phyloP scores from a whole-genome alignment of 1,140 invertebrate genomes.

The Bombus superbus region DNA sequence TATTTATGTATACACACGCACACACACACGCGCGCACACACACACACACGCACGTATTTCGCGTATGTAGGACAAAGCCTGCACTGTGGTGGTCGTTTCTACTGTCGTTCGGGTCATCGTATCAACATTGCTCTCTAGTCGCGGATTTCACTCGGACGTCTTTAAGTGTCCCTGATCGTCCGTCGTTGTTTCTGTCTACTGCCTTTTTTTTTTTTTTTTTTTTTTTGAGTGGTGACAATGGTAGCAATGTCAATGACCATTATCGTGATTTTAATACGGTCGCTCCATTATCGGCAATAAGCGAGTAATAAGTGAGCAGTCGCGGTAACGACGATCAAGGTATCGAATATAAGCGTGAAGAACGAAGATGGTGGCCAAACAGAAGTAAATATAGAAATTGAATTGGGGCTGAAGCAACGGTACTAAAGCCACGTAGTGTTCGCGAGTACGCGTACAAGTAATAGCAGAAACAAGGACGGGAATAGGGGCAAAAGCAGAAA shows the following conservation, averaged over 20 bases:
- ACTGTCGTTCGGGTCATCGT: slow-evolving; percentile 3
- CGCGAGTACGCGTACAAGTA: background rate
- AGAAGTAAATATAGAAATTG: background rate
- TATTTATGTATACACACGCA: background rate
- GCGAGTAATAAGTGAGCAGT: background rate
- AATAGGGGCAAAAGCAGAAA: slow-evolving; percentile 20
- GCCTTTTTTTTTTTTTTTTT: background rate
- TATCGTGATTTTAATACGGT: background rate
- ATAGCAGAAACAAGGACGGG: background rate
- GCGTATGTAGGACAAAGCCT: slow-evolving; percentile 69
- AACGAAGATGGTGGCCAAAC: background rate
- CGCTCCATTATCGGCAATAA: background rate
- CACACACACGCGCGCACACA: too few relatives aligned
- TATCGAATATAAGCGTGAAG: background rate
- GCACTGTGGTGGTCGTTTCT: slow-evolving; percentile 56
- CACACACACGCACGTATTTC: slow-evolving; percentile 16
- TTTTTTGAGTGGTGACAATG: background rate
- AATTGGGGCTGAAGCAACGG: background rate
- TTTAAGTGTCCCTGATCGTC: background rate
- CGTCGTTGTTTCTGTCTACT: background rate
- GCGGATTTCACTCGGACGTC: too few relatives aligned
- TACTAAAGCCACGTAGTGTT: background rate
- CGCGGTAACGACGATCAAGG: too few relatives aligned
- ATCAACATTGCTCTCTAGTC: slow-evolving; percentile 11
- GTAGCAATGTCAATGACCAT: background rate